Base-by-base conservation (phyloP, 2,113 vertebrate species). In the Oryzias javanicus region DNA sequence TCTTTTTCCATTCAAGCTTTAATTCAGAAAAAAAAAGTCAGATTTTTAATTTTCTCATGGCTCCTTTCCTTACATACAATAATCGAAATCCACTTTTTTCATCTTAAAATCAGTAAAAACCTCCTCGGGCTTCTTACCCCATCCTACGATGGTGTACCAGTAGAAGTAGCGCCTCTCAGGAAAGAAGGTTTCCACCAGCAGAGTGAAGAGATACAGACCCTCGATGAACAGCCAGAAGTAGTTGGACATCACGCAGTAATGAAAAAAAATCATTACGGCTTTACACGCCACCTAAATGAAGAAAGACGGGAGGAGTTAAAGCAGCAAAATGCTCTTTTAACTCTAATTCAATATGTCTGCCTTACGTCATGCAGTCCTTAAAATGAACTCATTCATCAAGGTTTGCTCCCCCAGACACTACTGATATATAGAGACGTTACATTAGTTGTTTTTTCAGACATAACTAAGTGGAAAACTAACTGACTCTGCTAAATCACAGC, bases 151-250 rank as follows among this genome's bases (percentile, higher is more conserved):
- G 67, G 89, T 92, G 85, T 92, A 92, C 96, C 96, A 99, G 90
- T 96, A 99, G 90, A 98, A 99, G 73, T 99, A 99, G 63, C 94
- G 92, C 67, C 96, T 93, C 80, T 99, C 97, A 0, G 97, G 97
- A 59, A 98, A 99, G 87, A 99, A 99, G 12, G 97, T 99, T 76
- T 99, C 96, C 63, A 99, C 96, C 78, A 99, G 54, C 73, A 99
- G 82, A 0, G 97, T 99, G 88, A 99, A 99, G 66, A 99, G 96
- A 81, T 99, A 99, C 50, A 99, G 78, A 4, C 97, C 97, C 64
- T 99, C 97, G 1, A 99, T 98, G 86, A 99, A 99, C 42, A 99
- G 93, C 97, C 97, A 99, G 91, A 99, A 98, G 83, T 99, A 99
- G 89, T 99, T 99, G 86, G 97, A 98, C 94, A 99, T 96, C 27